phyloP scores from a whole-genome alignment of 2,113 vertebrate genomes.

The Petroica traversi region DNA sequence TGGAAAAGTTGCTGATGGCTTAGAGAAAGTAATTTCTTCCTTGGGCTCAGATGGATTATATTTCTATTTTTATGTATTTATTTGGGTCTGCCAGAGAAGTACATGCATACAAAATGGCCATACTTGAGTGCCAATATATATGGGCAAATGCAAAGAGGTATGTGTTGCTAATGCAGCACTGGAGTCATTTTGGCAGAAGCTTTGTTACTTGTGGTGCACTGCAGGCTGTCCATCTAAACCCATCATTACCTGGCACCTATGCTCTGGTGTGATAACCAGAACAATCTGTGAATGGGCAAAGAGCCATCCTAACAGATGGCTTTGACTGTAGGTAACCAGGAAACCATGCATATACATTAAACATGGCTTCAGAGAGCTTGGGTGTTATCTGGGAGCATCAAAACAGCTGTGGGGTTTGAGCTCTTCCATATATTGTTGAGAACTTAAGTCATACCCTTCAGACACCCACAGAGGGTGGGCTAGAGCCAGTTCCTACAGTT shows the following conservation, averaged over 20 bases:
- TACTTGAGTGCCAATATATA: background rate
- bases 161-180: background rate
- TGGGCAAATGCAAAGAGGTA: slow-evolving; percentile 15
- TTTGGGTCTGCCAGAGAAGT: background rate
- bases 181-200: slow-evolving; percentile 39
- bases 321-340: slow-evolving; percentile 34
- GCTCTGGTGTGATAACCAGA: slow-evolving; percentile 38
- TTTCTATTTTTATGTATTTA: slow-evolving; percentile 9
- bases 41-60: background rate
- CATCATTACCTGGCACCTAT: slow-evolving; percentile 63
- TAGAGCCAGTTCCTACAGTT: background rate
- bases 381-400: slow-evolving; percentile 22
- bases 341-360: slow-evolving; percentile 50
- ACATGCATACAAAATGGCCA: background rate
- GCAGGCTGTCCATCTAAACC: slow-evolving; percentile 58
- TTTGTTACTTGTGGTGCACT: background rate
- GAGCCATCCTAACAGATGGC: slow-evolving; percentile 64
- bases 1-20: background rate
- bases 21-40: background rate
- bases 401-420: slow-evolving; percentile 19
- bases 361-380: background rate
- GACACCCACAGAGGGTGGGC: background rate
- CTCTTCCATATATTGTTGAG: background rate
- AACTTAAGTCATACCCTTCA: background rate
- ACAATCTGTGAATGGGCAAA: slow-evolving; percentile 55